A percentile compares a stretch with the other conserved stretches of the same genome.
Conservation (phyloP, 2,888 invertebrate species). For the Omphaloscelis lunosa region DNA sequence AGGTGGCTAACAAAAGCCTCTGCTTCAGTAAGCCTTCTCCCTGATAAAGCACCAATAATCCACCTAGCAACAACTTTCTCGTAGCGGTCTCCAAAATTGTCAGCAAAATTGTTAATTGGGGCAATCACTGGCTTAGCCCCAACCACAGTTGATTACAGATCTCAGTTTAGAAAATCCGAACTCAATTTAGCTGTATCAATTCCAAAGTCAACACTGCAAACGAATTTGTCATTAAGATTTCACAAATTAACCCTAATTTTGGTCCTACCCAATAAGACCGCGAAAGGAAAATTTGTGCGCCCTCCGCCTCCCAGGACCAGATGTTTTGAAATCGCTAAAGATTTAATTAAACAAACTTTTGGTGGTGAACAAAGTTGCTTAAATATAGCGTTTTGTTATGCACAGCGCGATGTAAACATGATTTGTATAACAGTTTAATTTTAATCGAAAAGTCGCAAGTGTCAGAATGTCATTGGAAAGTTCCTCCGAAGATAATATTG, state of each 20-base stretch:
- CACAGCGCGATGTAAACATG: conserved; percentile 66
- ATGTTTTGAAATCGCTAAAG: conserved; percentile 82
- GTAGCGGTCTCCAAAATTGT: conserved; percentile 38
- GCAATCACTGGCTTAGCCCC: conserved; percentile 46
- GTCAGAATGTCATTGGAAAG: conserved; percentile 46
- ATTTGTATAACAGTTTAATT: conserved; percentile 71
- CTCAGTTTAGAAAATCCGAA: conserved; percentile 58
- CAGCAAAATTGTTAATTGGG: conserved; percentile 54
- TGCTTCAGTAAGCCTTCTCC: conserved; percentile 15
- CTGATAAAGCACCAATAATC: conserved; percentile 41
- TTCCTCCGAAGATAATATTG: conserved; percentile 39
- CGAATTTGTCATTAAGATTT: conserved; percentile 63
- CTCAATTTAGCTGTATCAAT: conserved; percentile 59
- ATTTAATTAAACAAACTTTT: conserved; percentile 84
- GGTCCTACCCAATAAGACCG: conserved; percentile 62
- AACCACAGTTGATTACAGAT: conserved; percentile 56
- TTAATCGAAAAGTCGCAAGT: conserved; percentile 61
- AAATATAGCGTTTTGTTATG: conserved; percentile 74
- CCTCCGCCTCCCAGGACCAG: conserved; percentile 71
- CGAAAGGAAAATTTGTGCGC: conserved; percentile 69
- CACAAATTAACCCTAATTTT: conserved; percentile 62
- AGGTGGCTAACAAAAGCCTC: conserved; percentile 27
- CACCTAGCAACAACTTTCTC: conserved; percentile 36
- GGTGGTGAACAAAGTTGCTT: conserved; percentile 72
- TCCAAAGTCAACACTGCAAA: conserved; percentile 59